These are phyloP conservation scores for Muntiacus reevesi DNA, from an alignment of 2,113 vertebrate genomes.

Conservation along the genomic window DNA sequence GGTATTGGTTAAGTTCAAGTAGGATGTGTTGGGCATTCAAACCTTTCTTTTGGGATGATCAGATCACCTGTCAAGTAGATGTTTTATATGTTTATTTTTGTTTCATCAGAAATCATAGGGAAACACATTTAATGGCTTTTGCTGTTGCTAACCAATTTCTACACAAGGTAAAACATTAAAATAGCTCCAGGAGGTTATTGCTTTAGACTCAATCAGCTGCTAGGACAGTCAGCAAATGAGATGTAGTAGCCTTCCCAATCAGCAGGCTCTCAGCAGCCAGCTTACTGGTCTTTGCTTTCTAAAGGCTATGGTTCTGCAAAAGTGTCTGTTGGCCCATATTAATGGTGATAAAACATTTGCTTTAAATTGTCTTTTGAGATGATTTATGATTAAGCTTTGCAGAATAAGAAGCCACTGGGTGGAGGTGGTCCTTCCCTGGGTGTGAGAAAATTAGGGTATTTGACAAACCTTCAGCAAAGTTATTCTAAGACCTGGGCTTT, in stretches of 20 bases:
- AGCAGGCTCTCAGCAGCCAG: not conserved
- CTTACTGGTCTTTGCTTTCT: not conserved
- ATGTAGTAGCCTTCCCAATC: not conserved
- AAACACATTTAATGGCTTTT: not conserved
- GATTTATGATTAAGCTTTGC: not conserved
- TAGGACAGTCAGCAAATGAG: not conserved
- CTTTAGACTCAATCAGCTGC: not conserved
- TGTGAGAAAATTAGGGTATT: not conserved
- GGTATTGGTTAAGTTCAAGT: not conserved
- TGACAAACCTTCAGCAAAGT: not conserved
- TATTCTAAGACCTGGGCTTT: not conserved
- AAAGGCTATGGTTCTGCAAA: not conserved
- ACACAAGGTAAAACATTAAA: not conserved
- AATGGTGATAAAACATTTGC: not conserved
- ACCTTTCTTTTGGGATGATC: not conserved
- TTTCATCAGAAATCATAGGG: not conserved
- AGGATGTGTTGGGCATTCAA: not conserved
- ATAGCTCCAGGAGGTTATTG: not conserved
- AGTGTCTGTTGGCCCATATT: not conserved
- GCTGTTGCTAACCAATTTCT: not conserved
- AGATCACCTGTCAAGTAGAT: not conserved
- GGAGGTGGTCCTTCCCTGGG: not conserved
- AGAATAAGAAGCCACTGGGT: not conserved
- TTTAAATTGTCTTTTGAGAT: not conserved
- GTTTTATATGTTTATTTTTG: not conserved